Evolutionary conservation across 1,140 invertebrate genomes (phyloP), one percentile per base, ranked within the genome.

Genomic region (Danaus plexippus): DNA sequence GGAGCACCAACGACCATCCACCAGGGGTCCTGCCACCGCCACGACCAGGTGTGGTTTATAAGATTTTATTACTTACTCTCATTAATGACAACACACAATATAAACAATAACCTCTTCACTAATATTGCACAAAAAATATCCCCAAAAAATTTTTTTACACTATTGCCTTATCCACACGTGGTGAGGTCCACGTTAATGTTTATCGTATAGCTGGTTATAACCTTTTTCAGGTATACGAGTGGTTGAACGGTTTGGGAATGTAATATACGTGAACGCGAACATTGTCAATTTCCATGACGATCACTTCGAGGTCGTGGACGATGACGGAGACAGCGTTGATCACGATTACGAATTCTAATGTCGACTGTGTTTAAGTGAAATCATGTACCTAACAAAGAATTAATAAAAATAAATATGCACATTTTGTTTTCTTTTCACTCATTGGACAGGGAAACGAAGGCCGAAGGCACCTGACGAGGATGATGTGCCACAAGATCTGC

Each of bases 251-350:
- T 61, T 71, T 48, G 82, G 80, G 43, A 80, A 79, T 57, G 53
- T 73, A 13, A 77, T 73, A 64, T 77, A 75, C 59, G 78, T 85
- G 54, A 80, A 82, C 50, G 80, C 79, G 9, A 69, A 75, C 11
- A 54, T 73, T 0, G 80, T 84, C 11, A 80, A 82, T 57, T 78
- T 85, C 56, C 75, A 81, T 59, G 80, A 85, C 47, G 79, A 84
- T 32, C 76, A 72, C 47, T 80, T 81, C 42, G 59, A 73, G 61
- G 71, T 75, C 0, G 77, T 77, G 15, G 82, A 85, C 53, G 74
- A 69, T 1, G 82, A 85, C 41, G 80, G 77, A 4, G 80, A 85
- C 51, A 84, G 76, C 57, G 82, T 80, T 40, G 82, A 85, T 57
- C 77, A 65, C 56, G 82, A 84, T 67, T 85, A 84, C 45, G 82